Base-by-base conservation (phyloP, 1,140 invertebrate genomes). In the Drosophila sulfurigaster region DNA sequence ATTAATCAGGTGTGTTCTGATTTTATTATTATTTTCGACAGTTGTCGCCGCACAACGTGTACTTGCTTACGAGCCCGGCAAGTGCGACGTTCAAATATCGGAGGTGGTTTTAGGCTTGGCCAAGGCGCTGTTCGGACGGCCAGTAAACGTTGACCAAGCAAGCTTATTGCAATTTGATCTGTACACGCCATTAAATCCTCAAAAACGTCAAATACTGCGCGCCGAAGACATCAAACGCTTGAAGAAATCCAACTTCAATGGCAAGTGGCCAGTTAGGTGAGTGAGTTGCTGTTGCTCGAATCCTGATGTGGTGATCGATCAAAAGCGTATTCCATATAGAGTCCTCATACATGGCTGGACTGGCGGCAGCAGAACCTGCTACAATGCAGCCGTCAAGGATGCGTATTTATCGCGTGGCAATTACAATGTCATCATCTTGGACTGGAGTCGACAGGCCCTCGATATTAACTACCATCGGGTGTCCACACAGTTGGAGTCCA, bases 351-450 rank as follows among this genome's bases (percentile, higher is more conserved):
- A 92, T 52, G 91, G 91, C 30, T 92, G 91, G 91, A 73, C 85
- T 5, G 91, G 88, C 20, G 75, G 60, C 5, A 79, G 86, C 46
- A 71, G 32, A 0, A 62, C 58, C 15, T 92, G 91, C 56, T 92
- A 83, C 25, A 92, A 92, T 79, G 91, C 91, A 1, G 88, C 86
- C 15, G 64, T 92, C 3, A 92, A 92, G 56, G 91, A 92, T 83
- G 91, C 89, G 25, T 92, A 92, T 59, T 43, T 92, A 38, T 66
- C 76, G 5, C 78, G 74, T 0, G 91, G 86, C n/a, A 91, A 94
- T 67, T 93, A 93, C 35, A 95, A 95, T 75, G 92, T 95, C 1
- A 94, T 95, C 38, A 91, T 94, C 3, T 87, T 95, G 5, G 94
- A 95, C 78, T 95, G 95, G 95, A 93, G 92, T 58, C 67, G 76